Evolutionary conservation across 2,888 invertebrate genomes (phyloP), one percentile per base, ranked within the genome.

Genomic region (Cephus rjabovi): DNA sequence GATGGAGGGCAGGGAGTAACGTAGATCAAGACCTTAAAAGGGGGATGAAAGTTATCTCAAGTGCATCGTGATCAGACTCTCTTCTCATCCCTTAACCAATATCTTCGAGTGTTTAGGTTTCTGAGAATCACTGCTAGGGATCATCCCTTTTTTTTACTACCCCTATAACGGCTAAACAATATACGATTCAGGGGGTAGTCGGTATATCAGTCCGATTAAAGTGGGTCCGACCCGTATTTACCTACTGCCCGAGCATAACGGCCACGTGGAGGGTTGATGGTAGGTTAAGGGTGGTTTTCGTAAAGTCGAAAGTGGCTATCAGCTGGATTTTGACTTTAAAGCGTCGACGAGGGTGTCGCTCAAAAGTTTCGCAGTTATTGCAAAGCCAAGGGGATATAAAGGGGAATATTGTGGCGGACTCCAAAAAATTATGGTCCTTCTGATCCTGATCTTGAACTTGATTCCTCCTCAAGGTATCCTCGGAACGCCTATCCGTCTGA

Each of bases 341-440:
- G 23, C 15, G 40, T 23, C 23, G 40, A 56, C 40, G 23, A 56
- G 40, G 23, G 9, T 71, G 71, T 71, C 12, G 31, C 71, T 71
- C 12, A 33, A 71, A 71, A 71, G 71, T 71, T 71, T 71, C 15
- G 31, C 31, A 71, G 71, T 71, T 71, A 71, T 11, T 71, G 71
- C 12, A 33, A 30, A 71, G 34, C 71, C 31, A 33, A 9, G 71
- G 34, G 6, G 3, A 71, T 30, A 71, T 71, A 30, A 71, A 31
- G 31, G 31, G 12, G 12, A 12, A 30, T 30, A 71, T 71, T 34
- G 71, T 34, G 71, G 71, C 71, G 12, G 3, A 71, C 30, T 71
- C 12, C 4, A 33, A 71, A 31, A 33, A 33, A 71, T 71, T 71
- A 71, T 34, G 71, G 23, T 23, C 40, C 23, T 56, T 56, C 15